These are phyloP conservation scores for Gambusia affinis DNA, from an alignment of 2,113 vertebrate genomes.

Conservation along the genomic window DNA sequence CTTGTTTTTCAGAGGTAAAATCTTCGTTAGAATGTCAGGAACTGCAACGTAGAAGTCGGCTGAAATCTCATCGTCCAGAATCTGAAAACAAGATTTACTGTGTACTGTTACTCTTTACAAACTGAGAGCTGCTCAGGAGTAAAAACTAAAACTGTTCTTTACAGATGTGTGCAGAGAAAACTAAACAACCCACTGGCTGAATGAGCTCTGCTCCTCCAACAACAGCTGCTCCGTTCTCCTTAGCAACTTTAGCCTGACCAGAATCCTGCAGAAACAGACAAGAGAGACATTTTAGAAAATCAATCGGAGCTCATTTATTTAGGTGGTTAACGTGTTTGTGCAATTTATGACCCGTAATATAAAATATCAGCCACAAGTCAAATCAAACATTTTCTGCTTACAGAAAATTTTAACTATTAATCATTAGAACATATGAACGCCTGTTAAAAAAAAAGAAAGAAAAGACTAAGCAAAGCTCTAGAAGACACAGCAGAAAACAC, in stretches of 20 bases:
- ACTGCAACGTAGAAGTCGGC: constrained; percentile 90
- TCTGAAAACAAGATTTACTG: constrained; percentile 70
- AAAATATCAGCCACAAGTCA: neutral
- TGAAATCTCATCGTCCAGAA: constrained; percentile 87
- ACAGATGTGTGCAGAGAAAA: neutral
- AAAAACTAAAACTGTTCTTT: neutral
- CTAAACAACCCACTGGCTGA: constrained; percentile 79
- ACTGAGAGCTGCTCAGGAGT: neutral
- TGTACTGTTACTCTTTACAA: neutral
- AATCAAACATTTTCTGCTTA: neutral
- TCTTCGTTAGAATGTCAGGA: constrained; percentile 84
- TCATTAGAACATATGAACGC: constrained; percentile 16
- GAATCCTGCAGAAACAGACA: constrained; percentile 76
- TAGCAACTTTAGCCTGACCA: constrained; percentile 82
- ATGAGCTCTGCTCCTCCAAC: constrained; percentile 88
- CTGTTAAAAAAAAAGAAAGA: constrained; percentile 2
- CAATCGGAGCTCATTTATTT: neutral
- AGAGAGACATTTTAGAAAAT: neutral
- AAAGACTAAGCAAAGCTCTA: constrained; percentile 12
- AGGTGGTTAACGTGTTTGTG: constrained; percentile 12
- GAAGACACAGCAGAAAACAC: no score
- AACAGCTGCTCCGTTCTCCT: constrained; percentile 81
- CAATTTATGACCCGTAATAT: constrained; percentile 14
- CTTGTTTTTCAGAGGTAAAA: constrained; percentile 85
- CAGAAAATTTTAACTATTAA: constrained; percentile 32